phyloP scores from a whole-genome alignment of 2,888 invertebrate species.

The Cenopis cana region DNA sequence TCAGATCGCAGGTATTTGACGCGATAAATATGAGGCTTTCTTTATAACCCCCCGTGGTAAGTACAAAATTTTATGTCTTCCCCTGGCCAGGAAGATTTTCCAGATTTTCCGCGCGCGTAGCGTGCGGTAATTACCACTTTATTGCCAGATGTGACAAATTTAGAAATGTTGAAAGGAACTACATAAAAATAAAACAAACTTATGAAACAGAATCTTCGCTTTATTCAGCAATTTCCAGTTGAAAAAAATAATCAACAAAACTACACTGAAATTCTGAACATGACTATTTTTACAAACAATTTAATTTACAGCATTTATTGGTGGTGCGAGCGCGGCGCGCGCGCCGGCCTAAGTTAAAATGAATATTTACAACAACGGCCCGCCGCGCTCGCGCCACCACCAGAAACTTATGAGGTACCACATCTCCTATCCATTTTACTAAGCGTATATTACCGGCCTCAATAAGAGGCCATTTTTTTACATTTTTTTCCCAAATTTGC shows the following conservation, averaged over 20 bases:
- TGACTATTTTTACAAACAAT: conserved; percentile 84
- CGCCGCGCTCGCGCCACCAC: conserved; percentile 58
- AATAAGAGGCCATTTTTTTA: conserved; percentile 75
- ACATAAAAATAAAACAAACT: conserved; percentile 65
- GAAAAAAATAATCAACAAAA: conserved; percentile 82
- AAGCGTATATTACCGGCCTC: conserved; percentile 82
- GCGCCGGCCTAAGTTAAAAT: conserved; percentile 49
- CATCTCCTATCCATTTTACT: conserved; percentile 78
- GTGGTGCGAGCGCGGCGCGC: conserved; percentile 56
- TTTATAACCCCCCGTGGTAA: no score
- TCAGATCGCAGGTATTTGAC: no score
- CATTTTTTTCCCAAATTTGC: conserved; percentile 77
- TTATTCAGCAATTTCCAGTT: conserved; percentile 83
- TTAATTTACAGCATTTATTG: conserved; percentile 69
- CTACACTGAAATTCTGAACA: conserved; percentile 81
- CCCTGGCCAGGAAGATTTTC: no score
- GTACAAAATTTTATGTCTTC: no score
- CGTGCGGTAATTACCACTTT: no score
- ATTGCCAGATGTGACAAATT: no score
- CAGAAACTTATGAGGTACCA: conserved; percentile 79
- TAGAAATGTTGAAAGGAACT: neutral
- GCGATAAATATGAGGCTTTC: no score
- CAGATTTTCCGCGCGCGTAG: no score
- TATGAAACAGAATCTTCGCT: conserved; percentile 82
- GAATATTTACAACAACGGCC: conserved; percentile 46